Base-by-base conservation (phyloP, 2,797 vertebrate species). In the Podargus strigoides region DNA sequence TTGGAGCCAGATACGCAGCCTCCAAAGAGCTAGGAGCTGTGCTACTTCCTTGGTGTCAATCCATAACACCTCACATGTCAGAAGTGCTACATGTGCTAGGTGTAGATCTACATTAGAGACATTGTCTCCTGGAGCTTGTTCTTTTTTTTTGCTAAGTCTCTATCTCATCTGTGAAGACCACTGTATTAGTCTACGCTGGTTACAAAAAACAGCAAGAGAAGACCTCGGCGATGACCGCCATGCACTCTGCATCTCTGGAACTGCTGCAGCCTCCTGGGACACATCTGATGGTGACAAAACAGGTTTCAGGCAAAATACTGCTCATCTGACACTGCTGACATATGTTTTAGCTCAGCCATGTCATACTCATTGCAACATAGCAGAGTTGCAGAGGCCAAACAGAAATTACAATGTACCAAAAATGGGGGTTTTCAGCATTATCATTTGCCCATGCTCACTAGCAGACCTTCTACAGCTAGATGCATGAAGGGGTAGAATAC, bases 271-370 rank as follows among this genome's bases (percentile, higher is more conserved):
- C 32, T 59, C 24, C 89, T 62, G 44, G n/a, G 49, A 91, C 15
- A 63, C 9, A 86, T 26, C 7, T 14, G 13, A 88, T 30, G 22
- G 37, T 69, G 52, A 41, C 56, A 93, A 87, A 89, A 6, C 20
- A 42, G 23, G n/a, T 70, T 90, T 90, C 44, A 49, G 64, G 63
- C 17, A 91, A 90, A 78, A 52, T 42, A 77, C 24, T 73, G 50
- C 58, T 76, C 27, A 75, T 58, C 32, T 72, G 49, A 78, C 44
- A 75, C 28, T 30, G 26, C 2, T 14, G 5, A 76, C 42, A 12
- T 0, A 52, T 9, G 14, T 66, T 94, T 73, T 39, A 37, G 53
- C 59, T 79, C 55, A 58, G 68, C 4, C 39, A 76, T 4, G 2
- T 37, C 39, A 55, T 7, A 79, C 39, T 60, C 34, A 22, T 2